A percentile compares a stretch with the other conserved stretches of the same genome.
Conservation (phyloP, 2,113 vertebrate species). For the Alaudala cheleensis region DNA sequence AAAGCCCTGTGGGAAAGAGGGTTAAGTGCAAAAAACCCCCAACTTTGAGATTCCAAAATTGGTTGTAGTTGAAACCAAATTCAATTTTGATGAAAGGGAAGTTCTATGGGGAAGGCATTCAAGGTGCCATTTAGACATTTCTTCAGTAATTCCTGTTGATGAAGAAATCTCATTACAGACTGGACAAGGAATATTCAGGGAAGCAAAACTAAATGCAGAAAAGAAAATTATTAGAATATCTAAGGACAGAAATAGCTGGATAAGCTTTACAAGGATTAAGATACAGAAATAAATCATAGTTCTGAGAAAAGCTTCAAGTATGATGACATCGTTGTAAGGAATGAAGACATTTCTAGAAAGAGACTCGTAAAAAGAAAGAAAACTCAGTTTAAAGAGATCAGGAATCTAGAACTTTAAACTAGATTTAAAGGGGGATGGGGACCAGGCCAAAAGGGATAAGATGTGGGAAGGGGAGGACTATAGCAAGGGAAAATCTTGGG, state of each 20-base stretch:
- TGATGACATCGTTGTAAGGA: background rate
- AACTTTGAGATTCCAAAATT: background rate
- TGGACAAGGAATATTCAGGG: background rate
- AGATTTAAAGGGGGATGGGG: background rate
- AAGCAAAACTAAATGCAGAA: background rate
- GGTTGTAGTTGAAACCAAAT: background rate
- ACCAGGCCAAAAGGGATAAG: background rate
- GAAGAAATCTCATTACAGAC: slow-evolving; percentile 26
- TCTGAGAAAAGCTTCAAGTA: background rate
- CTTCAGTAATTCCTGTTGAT: background rate
- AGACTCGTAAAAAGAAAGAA: background rate
- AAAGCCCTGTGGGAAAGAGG: background rate
- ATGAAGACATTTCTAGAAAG: background rate
- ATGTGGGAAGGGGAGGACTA: background rate
- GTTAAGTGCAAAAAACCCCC: background rate
- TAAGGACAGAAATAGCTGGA: background rate
- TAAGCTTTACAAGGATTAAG: background rate
- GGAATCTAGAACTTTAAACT: background rate
- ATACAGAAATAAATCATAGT: background rate
- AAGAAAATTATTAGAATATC: background rate
- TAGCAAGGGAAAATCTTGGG: background rate
- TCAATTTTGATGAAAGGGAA: background rate
- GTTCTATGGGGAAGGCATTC: background rate
- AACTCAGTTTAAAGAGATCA: background rate
- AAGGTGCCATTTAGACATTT: background rate